These are phyloP conservation scores for Gryllus longicercus DNA, from an alignment of 2,888 invertebrate genomes.

Conservation along the genomic window DNA sequence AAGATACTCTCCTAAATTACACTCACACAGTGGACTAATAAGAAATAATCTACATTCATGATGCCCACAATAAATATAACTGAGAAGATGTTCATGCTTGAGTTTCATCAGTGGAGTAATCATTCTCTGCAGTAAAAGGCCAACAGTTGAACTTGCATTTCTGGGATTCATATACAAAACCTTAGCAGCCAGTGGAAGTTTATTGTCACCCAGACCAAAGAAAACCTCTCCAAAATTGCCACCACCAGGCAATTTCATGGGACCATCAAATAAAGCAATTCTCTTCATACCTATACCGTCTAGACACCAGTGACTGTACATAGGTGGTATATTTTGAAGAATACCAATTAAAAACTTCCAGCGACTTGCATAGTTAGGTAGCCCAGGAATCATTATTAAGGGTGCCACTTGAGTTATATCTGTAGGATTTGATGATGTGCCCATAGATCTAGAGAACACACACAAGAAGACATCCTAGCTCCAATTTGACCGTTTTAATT, in stretches of 20 bases:
- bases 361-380: slow-evolving; percentile 17
- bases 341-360: slow-evolving; percentile 12
- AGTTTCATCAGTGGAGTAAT: slow-evolving; percentile 43
- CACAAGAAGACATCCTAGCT: background rate
- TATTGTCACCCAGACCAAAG: slow-evolving; percentile 44
- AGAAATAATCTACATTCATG: slow-evolving; percentile 43
- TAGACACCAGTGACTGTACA: background rate
- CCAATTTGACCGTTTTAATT: too few relatives aligned
- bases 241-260: slow-evolving; percentile 35
- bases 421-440: background rate
- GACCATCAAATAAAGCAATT: background rate
- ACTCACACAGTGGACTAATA: slow-evolving; percentile 47
- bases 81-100: slow-evolving; percentile 43
- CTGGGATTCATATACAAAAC: slow-evolving; percentile 40
- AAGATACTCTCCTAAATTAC: slow-evolving; percentile 47
- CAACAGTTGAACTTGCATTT: slow-evolving; percentile 36
- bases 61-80: slow-evolving; percentile 44
- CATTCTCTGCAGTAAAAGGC: slow-evolving; percentile 41
- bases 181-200: slow-evolving; percentile 44
- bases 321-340: slow-evolving; percentile 7
- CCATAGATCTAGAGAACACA: background rate
- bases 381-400: background rate
- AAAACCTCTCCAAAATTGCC: slow-evolving; percentile 47
- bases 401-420: background rate
- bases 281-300: background rate